Evolutionary conservation across 2,113 vertebrate genomes (phyloP).

Genomic region (Seriola aureovittata): DNA sequence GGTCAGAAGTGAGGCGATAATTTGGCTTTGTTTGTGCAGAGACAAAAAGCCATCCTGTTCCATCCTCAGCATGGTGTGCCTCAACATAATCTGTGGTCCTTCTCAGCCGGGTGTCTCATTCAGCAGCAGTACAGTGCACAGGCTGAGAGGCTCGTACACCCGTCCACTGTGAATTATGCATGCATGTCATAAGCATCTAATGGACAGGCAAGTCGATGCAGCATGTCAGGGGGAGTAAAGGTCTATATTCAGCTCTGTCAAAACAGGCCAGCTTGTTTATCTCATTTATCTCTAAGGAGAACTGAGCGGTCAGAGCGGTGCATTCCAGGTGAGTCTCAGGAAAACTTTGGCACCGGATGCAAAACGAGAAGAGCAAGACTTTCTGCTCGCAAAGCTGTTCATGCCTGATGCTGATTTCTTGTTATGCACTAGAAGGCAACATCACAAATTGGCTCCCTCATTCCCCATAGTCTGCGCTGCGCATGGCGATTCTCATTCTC

Average conservation of each 20-base stretch:
- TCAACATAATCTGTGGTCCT: conserved; percentile 74
- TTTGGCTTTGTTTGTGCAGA: conserved; percentile 62
- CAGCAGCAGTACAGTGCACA: conserved; percentile 18
- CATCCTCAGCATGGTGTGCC: conserved; percentile 51
- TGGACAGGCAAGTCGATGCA: conserved; percentile 73
- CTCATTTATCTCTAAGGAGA: conserved; percentile 44
- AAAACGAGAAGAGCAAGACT: conserved; percentile 64
- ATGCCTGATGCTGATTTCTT: conserved; percentile 48
- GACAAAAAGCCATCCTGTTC: conserved; percentile 69
- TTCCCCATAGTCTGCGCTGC: conserved; percentile 20
- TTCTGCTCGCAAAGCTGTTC: conserved; percentile 68
- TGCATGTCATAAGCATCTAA: conserved; percentile 77
- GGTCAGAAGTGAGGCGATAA: conserved; percentile 64
- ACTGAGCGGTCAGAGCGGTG: conserved; percentile 52
- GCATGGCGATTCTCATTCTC: conserved; percentile 17
- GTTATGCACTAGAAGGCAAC: conserved; percentile 54
- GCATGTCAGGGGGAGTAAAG: conserved; percentile 75
- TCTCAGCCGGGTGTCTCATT: conserved; percentile 64
- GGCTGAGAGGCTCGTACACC: conserved; percentile 46
- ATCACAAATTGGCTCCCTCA: conserved; percentile 64
- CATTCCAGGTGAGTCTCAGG: conserved; percentile 67
- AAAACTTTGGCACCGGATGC: conserved; percentile 57
- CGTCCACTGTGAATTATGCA: conserved; percentile 74
- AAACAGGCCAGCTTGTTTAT: conserved; percentile 77
- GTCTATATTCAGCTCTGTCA: conserved; percentile 77